Percentiles rank a stretch among this genome's conserved stretches.
These are phyloP conservation scores for Schizothorax lantsangensis DNA, from an alignment of 2,797 vertebrate species.

Conservation along the genomic window DNA sequence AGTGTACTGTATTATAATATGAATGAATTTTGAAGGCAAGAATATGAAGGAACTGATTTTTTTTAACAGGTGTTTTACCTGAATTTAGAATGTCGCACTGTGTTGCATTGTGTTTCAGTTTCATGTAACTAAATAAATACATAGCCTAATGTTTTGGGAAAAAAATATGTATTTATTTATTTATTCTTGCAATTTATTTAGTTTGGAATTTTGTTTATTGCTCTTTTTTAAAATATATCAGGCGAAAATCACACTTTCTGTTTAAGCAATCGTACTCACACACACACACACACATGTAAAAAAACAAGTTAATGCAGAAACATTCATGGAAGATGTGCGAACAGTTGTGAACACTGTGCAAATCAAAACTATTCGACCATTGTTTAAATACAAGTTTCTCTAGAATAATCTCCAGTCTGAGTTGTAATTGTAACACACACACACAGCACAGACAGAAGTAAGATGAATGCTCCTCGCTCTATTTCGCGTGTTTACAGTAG, in stretches of 20 bases:
- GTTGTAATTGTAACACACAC: background rate
- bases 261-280: background rate
- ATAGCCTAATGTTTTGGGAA: background rate
- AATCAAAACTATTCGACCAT: background rate
- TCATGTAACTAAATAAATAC: background rate
- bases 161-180: background rate
- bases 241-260: background rate
- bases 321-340: background rate
- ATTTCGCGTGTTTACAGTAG: constrained; percentile 27
- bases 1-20: no score
- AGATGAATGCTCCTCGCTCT: background rate
- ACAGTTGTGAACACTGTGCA: background rate
- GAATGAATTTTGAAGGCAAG: no score
- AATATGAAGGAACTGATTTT: no score
- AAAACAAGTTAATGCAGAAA: background rate
- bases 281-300: background rate
- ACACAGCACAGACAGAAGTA: constrained; percentile 15
- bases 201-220: background rate
- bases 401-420: background rate
- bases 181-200: background rate
- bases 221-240: no score
- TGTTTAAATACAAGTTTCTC: background rate
- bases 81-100: no score
- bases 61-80: no score
- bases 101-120: no score